phyloP scores from a whole-genome alignment of 2,797 vertebrate species.

The Heterohyrax brucei region DNA sequence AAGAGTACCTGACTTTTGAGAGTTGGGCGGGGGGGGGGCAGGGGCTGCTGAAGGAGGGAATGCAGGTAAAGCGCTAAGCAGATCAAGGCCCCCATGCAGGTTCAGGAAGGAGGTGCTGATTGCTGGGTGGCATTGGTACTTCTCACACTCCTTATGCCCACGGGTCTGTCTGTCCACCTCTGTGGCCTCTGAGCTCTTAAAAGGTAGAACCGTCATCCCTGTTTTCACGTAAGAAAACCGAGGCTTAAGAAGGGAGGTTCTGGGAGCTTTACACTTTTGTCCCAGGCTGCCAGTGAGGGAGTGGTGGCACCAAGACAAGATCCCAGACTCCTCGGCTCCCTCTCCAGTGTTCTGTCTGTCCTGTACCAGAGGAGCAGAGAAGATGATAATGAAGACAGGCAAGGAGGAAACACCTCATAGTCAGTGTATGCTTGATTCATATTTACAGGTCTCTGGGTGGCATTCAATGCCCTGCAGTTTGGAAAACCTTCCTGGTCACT shows the following conservation, averaged over 20 bases:
- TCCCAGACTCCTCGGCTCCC: neutral
- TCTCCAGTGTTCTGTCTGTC: neutral
- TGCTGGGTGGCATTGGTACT: neutral
- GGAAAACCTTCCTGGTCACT: neutral
- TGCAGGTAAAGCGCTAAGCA: fast-evolving
- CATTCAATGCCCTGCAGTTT: fast-evolving
- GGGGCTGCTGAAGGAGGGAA: neutral
- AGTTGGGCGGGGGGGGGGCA: no score
- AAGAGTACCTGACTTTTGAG: neutral
- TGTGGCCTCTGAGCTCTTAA: neutral
- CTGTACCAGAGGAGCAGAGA: neutral
- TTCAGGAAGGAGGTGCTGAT: fast-evolving
- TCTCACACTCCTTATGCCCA: fast-evolving
- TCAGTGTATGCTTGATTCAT: fast-evolving
- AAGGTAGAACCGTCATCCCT: neutral
- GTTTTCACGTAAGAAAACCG: neutral
- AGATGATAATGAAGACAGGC: fast-evolving
- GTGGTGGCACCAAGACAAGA: neutral
- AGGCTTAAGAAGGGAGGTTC: neutral
- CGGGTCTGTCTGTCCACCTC: neutral
- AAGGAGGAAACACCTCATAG: neutral
- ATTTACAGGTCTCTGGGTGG: neutral
- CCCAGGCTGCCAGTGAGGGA: neutral
- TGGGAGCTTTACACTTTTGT: neutral
- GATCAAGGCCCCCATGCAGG: neutral